phyloP scores from a whole-genome alignment of 2,113 vertebrate genomes.

The Caranx ignobilis region DNA sequence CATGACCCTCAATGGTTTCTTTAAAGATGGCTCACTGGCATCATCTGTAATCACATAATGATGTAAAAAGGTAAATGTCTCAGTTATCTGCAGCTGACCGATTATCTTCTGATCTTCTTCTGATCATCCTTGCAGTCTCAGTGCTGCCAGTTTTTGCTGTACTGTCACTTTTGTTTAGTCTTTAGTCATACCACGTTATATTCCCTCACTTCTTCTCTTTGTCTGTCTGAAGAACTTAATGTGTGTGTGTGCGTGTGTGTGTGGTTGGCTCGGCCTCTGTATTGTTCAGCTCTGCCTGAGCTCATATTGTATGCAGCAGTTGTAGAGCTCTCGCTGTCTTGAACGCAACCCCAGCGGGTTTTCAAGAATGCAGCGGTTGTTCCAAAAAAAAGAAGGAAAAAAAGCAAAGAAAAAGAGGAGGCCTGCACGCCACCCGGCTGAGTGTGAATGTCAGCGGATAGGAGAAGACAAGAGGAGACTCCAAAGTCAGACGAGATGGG shows the following conservation, averaged over 20 bases:
- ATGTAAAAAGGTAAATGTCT: background rate
- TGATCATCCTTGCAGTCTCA: background rate
- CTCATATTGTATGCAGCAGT: slow-evolving; percentile 61
- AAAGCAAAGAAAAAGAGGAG: background rate
- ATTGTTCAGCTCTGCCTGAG: slow-evolving; percentile 50
- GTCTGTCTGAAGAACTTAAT: slow-evolving; percentile 30
- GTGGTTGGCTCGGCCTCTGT: slow-evolving; percentile 25
- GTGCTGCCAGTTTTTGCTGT: background rate
- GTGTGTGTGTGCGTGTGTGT: slow-evolving; percentile 17
- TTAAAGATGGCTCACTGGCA: background rate
- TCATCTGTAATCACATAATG: slow-evolving; percentile 15
- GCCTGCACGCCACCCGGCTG: slow-evolving; percentile 41
- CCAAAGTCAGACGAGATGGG: slow-evolving; percentile 50
- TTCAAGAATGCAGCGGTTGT: slow-evolving; percentile 64
- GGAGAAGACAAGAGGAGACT: slow-evolving; percentile 47
- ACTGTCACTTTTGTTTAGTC: slow-evolving; percentile 50
- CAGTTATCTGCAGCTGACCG: background rate
- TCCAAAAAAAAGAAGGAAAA: slow-evolving; percentile 51
- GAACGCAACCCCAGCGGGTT: slow-evolving; percentile 50
- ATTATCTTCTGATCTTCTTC: background rate
- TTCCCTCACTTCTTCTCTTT: slow-evolving; percentile 30
- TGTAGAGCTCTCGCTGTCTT: slow-evolving; percentile 51
- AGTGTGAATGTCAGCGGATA: slow-evolving; percentile 52
- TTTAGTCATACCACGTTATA: slow-evolving; percentile 38
- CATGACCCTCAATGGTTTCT: background rate